These are phyloP conservation scores for Phrynosoma blainvillii DNA, from an alignment of 2,113 vertebrate genomes.

Conservation along the genomic window DNA sequence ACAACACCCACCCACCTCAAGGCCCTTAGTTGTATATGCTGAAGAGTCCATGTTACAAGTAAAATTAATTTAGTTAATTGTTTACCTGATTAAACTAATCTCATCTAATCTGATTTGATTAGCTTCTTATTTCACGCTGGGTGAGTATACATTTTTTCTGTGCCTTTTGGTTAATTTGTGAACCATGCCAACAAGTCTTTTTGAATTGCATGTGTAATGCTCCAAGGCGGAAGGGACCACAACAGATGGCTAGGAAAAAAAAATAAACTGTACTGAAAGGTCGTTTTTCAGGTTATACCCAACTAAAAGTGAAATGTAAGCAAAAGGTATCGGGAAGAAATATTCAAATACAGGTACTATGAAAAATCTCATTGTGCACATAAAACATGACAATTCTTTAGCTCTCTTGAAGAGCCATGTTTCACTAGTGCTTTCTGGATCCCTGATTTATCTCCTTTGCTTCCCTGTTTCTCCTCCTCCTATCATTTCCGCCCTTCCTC, in stretches of 20 bases:
- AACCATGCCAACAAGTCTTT: constrained; percentile 75
- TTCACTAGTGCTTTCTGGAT: not conserved
- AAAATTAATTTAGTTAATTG: constrained; percentile 67
- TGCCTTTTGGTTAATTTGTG: constrained; percentile 73
- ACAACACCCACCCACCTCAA: not conserved
- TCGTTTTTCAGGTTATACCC: constrained; percentile 82
- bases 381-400: rapidly evolving
- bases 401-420: not conserved
- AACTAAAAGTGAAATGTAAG: constrained; percentile 83
- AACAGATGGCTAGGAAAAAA: constrained; percentile 69
- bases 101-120: constrained; percentile 64
- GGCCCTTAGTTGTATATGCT: constrained; percentile 34
- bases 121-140: constrained; percentile 79
- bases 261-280: constrained; percentile 71
- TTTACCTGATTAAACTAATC: constrained; percentile 67
- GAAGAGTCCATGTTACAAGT: constrained; percentile 68
- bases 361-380: not conserved
- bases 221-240: constrained; percentile 72
- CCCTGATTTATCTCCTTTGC: not conserved
- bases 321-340: constrained; percentile 63
- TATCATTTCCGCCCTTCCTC: too few species aligned
- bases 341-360: not conserved
- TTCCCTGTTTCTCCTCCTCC: too few species aligned
- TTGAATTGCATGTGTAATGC: constrained; percentile 72
- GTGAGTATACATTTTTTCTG: constrained; percentile 68